Percentiles rank a stretch among this genome's conserved stretches.
These are phyloP conservation scores for Apodemia mormo DNA, from an alignment of 2,888 invertebrate species.

Conservation along the genomic window DNA sequence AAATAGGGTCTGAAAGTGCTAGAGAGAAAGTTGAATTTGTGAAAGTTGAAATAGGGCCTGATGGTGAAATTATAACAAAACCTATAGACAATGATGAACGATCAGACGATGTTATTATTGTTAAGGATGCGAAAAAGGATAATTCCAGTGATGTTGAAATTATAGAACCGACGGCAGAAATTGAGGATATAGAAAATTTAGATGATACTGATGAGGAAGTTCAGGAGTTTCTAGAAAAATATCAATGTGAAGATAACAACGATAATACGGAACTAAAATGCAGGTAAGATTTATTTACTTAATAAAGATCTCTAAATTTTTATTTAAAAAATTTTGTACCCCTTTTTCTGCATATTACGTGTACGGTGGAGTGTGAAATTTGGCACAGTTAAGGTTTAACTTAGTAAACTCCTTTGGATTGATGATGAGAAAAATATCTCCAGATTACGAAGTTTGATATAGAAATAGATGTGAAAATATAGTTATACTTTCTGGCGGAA, in stretches of 20 bases:
- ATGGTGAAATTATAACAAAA: constrained; percentile 65
- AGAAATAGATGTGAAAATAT: too few relatives aligned
- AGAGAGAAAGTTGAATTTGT: constrained; percentile 52
- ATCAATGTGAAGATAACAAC: constrained; percentile 47
- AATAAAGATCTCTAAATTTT: too few relatives aligned
- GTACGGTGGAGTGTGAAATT: too few relatives aligned
- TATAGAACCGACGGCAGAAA: constrained; percentile 59
- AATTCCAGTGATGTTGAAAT: constrained; percentile 70
- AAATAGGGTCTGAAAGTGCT: constrained; percentile 40
- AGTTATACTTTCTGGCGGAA: too few relatives aligned
- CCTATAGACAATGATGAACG: constrained; percentile 51
- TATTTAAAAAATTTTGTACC: too few relatives aligned
- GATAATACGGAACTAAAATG: constrained; percentile 59
- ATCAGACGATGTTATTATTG: constrained; percentile 50
- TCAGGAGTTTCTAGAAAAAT: constrained; percentile 69
- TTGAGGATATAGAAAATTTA: constrained; percentile 65
- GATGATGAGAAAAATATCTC: too few relatives aligned
- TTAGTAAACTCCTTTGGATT: too few relatives aligned
- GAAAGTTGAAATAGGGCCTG: constrained; percentile 70
- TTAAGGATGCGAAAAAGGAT: constrained; percentile 49
- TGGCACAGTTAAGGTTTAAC: too few relatives aligned
- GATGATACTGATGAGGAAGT: constrained; percentile 73
- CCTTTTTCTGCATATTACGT: too few relatives aligned
- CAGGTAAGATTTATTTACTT: constrained; percentile 49
- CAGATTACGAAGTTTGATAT: too few relatives aligned